Evolutionary conservation across 2,113 vertebrate species (phyloP).

Genomic region (Neotoma lepida): DNA sequence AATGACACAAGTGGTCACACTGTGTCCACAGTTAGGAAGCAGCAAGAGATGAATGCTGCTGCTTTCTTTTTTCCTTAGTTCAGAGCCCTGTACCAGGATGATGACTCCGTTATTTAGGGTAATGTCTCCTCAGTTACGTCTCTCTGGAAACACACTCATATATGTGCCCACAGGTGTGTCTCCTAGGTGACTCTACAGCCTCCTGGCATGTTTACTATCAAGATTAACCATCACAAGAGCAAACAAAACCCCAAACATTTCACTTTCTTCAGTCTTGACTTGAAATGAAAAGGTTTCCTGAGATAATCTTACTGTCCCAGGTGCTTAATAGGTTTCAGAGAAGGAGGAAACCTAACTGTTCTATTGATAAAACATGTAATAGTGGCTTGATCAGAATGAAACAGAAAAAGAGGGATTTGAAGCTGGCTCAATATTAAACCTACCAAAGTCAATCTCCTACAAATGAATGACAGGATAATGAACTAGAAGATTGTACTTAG

Average conservation of each 20-base stretch:
- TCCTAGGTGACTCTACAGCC: background rate
- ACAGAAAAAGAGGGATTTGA: background rate
- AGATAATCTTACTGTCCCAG: background rate
- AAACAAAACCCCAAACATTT: background rate
- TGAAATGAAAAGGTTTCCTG: background rate
- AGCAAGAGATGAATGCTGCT: background rate
- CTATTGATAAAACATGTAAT: background rate
- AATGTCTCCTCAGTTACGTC: background rate
- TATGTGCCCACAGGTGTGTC: background rate
- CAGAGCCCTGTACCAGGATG: background rate
- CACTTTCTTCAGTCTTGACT: background rate
- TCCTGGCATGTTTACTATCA: background rate
- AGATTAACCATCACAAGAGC: background rate
- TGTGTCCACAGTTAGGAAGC: background rate
- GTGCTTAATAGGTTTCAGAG: background rate
- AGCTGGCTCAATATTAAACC: background rate
- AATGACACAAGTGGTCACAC: background rate
- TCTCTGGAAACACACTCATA: background rate
- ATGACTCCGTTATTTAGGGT: background rate
- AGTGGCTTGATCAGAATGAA: background rate
- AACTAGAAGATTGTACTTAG: background rate
- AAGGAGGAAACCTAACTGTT: background rate
- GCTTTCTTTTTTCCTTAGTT: background rate
- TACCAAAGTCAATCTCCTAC: background rate
- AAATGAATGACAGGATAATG: background rate